phyloP scores from a whole-genome alignment of 2,113 vertebrate species.

The Ictalurus furcatus region DNA sequence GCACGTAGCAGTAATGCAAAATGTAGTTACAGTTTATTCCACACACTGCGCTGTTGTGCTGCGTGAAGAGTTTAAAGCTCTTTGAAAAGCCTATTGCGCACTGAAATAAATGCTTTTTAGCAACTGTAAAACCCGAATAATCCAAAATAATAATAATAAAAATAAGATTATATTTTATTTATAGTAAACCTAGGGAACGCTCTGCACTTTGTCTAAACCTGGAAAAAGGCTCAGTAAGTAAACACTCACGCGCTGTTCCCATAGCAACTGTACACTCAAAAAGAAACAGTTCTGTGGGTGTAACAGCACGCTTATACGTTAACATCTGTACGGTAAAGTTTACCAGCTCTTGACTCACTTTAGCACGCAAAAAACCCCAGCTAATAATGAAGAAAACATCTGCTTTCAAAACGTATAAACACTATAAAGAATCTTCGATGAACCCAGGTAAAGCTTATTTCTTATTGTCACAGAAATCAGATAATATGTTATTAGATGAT shows the following conservation, averaged over 20 bases:
- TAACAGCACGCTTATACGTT: neutral
- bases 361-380: too few species aligned
- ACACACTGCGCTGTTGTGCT: neutral
- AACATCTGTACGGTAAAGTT: neutral
- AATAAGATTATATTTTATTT: neutral
- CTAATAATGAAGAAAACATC: neutral
- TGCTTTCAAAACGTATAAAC: neutral
- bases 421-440: conserved; percentile 5
- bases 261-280: conserved; percentile 19
- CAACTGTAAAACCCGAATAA: neutral
- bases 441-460: conserved; percentile 25
- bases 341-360: too few species aligned
- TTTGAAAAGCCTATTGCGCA: neutral
- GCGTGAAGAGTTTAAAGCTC: neutral
- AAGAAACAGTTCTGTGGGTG: neutral
- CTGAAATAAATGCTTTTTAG: neutral
- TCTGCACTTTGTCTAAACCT: neutral
- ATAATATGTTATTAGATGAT: neutral
- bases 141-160: too few species aligned
- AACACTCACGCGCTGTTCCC: conserved; percentile 4
- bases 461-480: neutral
- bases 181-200: neutral
- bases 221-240: neutral
- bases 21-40: neutral
- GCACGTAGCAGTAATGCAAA: neutral